A percentile compares a stretch with the other conserved stretches of the same genome.
These are phyloP conservation scores for Octopus bimaculoides DNA, from an alignment of 1,140 invertebrate species.

Conservation along the genomic window DNA sequence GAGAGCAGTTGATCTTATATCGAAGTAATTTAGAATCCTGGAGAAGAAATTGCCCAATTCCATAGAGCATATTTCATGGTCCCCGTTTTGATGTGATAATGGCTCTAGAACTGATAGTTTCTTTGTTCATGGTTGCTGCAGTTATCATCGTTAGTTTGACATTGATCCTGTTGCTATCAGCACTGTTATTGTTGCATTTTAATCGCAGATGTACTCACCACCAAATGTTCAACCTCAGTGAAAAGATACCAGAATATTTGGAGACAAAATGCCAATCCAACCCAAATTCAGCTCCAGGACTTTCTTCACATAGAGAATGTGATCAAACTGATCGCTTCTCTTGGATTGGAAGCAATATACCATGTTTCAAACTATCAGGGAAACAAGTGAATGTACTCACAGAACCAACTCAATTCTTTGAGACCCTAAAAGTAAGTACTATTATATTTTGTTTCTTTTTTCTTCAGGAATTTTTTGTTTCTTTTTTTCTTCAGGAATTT, in stretches of 20 bases:
- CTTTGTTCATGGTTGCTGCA: background rate
- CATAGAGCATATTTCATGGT: background rate
- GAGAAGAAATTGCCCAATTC: background rate
- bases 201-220: background rate
- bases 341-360: slow-evolving; percentile 49
- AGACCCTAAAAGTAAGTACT: slow-evolving; percentile 46
- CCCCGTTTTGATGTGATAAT: background rate
- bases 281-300: background rate
- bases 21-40: background rate
- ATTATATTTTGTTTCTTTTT: too few relatives aligned
- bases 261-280: background rate
- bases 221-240: background rate
- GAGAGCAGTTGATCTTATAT: background rate
- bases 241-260: background rate
- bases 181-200: slow-evolving; percentile 3
- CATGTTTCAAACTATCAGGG: slow-evolving; percentile 51
- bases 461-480: too few relatives aligned
- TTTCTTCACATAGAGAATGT: background rate
- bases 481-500: too few relatives aligned
- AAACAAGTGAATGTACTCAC: slow-evolving; percentile 48
- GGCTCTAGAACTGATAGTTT: slow-evolving; percentile 3
- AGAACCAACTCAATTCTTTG: slow-evolving; percentile 53
- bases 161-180: slow-evolving; percentile 3
- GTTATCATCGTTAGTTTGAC: background rate
- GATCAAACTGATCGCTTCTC: slow-evolving; percentile 18